Evolutionary conservation across 2,113 vertebrate genomes (phyloP).

Genomic region (Channa maculata): DNA sequence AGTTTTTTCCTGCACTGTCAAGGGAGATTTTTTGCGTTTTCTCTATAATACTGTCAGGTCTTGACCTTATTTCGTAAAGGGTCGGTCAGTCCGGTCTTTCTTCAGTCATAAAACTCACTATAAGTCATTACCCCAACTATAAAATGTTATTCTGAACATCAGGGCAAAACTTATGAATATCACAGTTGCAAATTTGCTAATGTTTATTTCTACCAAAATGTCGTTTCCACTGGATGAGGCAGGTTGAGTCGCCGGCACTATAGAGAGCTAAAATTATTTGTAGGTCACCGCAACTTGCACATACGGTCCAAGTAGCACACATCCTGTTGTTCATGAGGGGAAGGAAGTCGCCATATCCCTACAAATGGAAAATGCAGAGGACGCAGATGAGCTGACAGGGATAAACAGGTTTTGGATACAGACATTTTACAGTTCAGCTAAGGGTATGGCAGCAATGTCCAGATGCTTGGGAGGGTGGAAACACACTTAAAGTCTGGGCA

Average conservation of each 20-base stretch:
- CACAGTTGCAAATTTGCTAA: not conserved
- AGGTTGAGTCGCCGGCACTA: not conserved
- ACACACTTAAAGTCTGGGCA: constrained; percentile 15
- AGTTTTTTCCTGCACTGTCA: too few relatives aligned
- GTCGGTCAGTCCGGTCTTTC: too few relatives aligned
- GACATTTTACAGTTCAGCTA: constrained; percentile 24
- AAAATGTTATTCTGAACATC: not conserved
- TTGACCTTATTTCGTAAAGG: too few relatives aligned
- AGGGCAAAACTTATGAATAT: too few relatives aligned
- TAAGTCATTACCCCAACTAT: too few relatives aligned
- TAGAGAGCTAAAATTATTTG: constrained; percentile 53
- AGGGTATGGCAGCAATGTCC: constrained; percentile 18
- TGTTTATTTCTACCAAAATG: not conserved
- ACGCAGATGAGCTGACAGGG: constrained; percentile 41
- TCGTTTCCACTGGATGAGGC: not conserved
- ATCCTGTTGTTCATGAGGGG: constrained; percentile 75
- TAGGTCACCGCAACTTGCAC: constrained; percentile 35
- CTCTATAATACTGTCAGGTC: too few relatives aligned
- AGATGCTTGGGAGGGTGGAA: constrained; percentile 19
- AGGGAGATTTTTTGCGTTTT: too few relatives aligned
- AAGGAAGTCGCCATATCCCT: constrained; percentile 61
- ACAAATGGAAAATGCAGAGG: constrained; percentile 67
- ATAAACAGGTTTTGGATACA: constrained; percentile 62
- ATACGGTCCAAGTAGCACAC: constrained; percentile 48
- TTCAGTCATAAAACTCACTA: too few relatives aligned